Base-by-base conservation (phyloP, 1,140 invertebrate genomes). In the Aphidius gifuensis region DNA sequence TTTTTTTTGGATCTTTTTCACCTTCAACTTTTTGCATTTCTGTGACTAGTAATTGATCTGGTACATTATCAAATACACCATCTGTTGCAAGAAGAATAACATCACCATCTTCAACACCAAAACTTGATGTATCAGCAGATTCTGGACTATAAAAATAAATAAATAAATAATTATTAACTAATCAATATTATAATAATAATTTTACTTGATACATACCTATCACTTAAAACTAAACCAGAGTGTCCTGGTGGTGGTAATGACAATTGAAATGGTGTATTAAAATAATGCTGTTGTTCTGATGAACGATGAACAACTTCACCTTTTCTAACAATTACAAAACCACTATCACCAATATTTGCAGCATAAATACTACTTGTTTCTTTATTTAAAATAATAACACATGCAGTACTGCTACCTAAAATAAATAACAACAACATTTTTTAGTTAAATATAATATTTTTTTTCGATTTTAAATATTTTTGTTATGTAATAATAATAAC, bases 331-430 rank as follows among this genome's bases (percentile, higher is more conserved):
- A 98, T 89, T 77, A 98, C 88, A 79, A 96, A 98, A 11, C 96
- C 97, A 74, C 94, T 97, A 81, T 99, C 97, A n/a, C 97, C 97
- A 66, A 99, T 94, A 82, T 99, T 99, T 9, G 96, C 96, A 7
- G 96, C 92, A 70, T 96, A 94, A 69, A 98, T 87, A 62, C 89
- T 91, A 71, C 88, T 90, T 62, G 92, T 94, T 72, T 92, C 91
- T 67, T 92, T 87, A 80, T 96, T 93, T 53, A 99, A 81, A 55
- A 97, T 89, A 66, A 99, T 89, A 43, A 99, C 91, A 82, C 97
- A 99, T 5, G 96, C 96, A 64, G 97, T 99, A 76, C 95, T 97
- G 80, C 95, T 97, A 68, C 96, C 94, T 94, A 69, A 66, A 58
- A 43, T 40, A 57, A 44, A 21, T 16, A 53, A 61, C 43, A 42